Percentiles rank a stretch among this genome's conserved stretches.
Conservation (phyloP, 2,888 invertebrate genomes). For the Thelaira solivaga region DNA sequence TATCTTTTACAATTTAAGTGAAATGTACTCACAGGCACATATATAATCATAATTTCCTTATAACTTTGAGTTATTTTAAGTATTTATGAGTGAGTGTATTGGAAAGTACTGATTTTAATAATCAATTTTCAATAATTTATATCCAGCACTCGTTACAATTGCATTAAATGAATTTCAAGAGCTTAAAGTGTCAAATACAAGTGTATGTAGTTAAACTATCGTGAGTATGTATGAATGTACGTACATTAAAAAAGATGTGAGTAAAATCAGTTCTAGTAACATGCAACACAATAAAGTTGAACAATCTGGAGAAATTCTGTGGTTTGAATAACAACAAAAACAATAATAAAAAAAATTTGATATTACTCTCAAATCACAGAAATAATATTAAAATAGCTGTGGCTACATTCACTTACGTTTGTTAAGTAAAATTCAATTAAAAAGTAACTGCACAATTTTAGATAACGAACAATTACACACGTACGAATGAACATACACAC, state of each 20-base stretch:
- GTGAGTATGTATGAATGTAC: too few species aligned
- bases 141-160: background rate
- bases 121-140: conserved; percentile 20
- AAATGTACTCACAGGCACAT: too few species aligned
- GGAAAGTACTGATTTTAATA: background rate
- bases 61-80: background rate
- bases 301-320: too few species aligned
- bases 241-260: too few species aligned
- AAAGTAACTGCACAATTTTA: background rate
- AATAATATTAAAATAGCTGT: background rate
- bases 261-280: background rate
- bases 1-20: too few species aligned
- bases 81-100: background rate
- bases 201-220: conserved; percentile 23
- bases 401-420: background rate
- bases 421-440: background rate
- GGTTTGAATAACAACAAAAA: too few species aligned
- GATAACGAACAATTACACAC: background rate
- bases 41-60: background rate
- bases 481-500: too few species aligned
- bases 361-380: background rate
- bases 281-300: background rate
- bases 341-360: background rate
- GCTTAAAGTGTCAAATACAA: conserved; percentile 40
- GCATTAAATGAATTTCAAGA: conserved; percentile 14